Percentiles rank a stretch among this genome's conserved stretches.
Evolutionary conservation across 2,888 invertebrate genomes (phyloP).

Genomic region (Mellilla xanthometata): DNA sequence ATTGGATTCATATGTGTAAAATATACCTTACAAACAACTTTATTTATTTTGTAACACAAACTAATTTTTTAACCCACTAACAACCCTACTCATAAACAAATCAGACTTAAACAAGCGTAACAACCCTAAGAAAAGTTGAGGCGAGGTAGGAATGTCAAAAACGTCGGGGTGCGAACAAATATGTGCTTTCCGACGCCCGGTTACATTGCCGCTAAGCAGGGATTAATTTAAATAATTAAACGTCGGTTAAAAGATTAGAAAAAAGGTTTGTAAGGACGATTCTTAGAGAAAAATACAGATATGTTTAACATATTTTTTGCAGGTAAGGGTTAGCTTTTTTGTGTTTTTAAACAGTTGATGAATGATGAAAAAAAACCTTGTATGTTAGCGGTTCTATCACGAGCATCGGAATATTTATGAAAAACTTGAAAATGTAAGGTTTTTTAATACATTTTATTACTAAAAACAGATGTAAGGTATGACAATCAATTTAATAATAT

Average conservation of each 20-base stretch:
- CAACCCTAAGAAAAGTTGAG: conserved; percentile 77
- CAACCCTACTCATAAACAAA: conserved; percentile 38
- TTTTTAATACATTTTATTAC: too few species aligned
- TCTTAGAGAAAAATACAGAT: too few species aligned
- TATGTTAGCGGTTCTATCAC: too few species aligned
- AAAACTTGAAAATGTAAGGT: too few species aligned
- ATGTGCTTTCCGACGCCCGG: conserved; percentile 63
- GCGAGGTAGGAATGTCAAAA: conserved; percentile 74
- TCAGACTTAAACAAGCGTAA: conserved; percentile 41
- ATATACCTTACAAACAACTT: too few species aligned
- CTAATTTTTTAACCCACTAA: neutral
- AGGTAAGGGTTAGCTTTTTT: neutral
- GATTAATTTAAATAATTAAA: conserved; percentile 28
- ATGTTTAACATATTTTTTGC: too few species aligned
- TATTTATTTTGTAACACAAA: neutral
- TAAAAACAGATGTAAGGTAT: conserved; percentile 12
- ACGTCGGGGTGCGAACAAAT: conserved; percentile 76
- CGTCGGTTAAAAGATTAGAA: too few species aligned
- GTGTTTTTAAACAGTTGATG: too few species aligned
- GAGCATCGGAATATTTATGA: too few species aligned
- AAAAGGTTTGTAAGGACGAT: too few species aligned
- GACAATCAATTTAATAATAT: conserved; percentile 13
- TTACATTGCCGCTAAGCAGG: conserved; percentile 36
- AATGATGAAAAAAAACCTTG: too few species aligned
- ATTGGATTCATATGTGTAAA: too few species aligned